Percentiles rank a stretch among this genome's conserved stretches.
Conservation (phyloP, 2,797 vertebrate genomes). For the Fratercula arctica region DNA sequence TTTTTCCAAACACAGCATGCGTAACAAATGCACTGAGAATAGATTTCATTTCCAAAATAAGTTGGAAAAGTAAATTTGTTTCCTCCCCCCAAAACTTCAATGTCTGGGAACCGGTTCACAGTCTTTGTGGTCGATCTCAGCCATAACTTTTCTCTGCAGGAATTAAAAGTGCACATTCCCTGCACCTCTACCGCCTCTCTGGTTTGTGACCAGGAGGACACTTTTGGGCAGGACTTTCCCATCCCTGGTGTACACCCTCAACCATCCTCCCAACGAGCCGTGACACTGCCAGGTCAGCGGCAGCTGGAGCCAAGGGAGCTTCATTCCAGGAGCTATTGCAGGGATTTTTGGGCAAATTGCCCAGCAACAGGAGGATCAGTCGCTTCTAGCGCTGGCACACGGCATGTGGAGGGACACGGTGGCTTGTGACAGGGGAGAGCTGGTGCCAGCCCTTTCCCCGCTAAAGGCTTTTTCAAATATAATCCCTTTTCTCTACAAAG, state of each 20-base stretch:
- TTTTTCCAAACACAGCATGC: background rate
- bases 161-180: background rate
- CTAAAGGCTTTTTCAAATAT: background rate
- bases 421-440: background rate
- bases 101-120: background rate
- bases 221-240: background rate
- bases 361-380: background rate
- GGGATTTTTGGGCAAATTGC: background rate
- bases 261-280: background rate
- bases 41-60: background rate
- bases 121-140: background rate
- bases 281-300: background rate
- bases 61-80: background rate
- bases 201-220: background rate
- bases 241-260: too few species aligned
- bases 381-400: fast-evolving
- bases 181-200: background rate
- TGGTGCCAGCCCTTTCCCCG: background rate
- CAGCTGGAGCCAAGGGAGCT: background rate
- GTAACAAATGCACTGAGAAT: background rate
- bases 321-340: background rate
- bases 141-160: background rate
- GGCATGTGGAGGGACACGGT: fast-evolving
- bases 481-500: background rate
- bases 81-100: background rate